phyloP scores from a whole-genome alignment of 2,797 vertebrate species.

The Cetoscarus ocellatus region DNA sequence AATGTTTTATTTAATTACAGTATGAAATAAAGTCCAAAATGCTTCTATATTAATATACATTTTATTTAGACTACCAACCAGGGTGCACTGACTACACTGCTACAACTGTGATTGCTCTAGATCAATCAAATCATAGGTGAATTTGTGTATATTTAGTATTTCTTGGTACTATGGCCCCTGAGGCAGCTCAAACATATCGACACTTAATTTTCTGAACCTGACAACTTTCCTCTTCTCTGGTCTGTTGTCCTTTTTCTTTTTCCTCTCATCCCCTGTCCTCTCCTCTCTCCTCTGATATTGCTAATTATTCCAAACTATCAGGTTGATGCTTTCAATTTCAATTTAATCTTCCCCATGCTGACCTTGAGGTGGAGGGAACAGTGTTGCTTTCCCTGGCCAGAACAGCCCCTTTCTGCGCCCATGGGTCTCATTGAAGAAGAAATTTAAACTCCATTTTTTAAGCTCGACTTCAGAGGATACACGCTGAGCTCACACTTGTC shows the following conservation, averaged over 20 bases:
- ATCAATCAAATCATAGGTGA: no score
- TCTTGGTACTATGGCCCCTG: no score
- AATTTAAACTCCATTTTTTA: conserved; percentile 80
- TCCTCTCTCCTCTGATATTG: conserved; percentile 76
- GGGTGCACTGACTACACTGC: no score
- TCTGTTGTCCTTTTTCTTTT: conserved; percentile 73
- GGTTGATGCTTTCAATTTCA: conserved; percentile 87
- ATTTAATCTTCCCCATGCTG: conserved; percentile 81
- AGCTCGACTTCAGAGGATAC: conserved; percentile 71
- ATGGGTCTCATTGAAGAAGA: conserved; percentile 75
- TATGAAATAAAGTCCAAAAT: no score
- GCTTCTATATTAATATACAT: no score
- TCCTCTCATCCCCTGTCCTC: conserved; percentile 66
- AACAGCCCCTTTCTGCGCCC: conserved; percentile 63
- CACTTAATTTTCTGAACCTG: conserved; percentile 71
- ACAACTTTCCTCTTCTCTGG: conserved; percentile 64
- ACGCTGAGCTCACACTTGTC: conserved; percentile 59
- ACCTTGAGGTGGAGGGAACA: conserved; percentile 77
- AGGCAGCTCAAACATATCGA: conserved; percentile 67
- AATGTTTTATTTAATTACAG: no score
- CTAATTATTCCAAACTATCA: conserved; percentile 88
- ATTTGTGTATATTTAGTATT: no score
- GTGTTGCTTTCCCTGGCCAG: conserved; percentile 63
- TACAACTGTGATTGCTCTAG: no score
- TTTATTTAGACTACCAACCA: no score